A percentile compares a stretch with the other conserved stretches of the same genome.
Conservation (phyloP, 2,888 invertebrate genomes). For the Ophion ventricosus region DNA sequence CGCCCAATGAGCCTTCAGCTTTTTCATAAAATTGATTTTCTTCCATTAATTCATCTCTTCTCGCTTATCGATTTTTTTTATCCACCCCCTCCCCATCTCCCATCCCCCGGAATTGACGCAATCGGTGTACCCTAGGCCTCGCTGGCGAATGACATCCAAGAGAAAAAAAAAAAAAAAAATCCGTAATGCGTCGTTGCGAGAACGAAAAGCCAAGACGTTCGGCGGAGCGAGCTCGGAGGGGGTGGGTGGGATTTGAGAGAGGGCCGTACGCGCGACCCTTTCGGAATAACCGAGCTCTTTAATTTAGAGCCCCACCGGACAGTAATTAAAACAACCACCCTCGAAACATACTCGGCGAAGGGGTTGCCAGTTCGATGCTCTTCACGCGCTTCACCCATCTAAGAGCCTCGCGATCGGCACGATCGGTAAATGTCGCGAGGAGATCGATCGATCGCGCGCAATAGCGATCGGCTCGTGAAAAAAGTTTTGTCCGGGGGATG, state of each 20-base stretch:
- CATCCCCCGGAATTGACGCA: constrained; percentile 14
- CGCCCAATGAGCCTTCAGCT: no score
- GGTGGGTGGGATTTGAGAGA: constrained; percentile 20
- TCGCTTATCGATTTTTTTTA: no score
- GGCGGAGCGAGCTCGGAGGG: constrained; percentile 45
- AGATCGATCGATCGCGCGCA: background rate
- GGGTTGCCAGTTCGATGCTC: constrained; percentile 77
- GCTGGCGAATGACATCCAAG: constrained; percentile 10
- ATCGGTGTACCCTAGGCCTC: constrained; percentile 10
- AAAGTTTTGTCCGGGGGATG: background rate
- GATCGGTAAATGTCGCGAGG: background rate
- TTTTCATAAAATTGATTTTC: no score
- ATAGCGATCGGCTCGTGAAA: background rate
- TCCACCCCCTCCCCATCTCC: constrained; percentile 34
- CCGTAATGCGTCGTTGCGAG: constrained; percentile 52
- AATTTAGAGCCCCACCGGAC: constrained; percentile 82
- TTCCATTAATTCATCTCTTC: no score
- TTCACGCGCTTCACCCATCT: background rate
- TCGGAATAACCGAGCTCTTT: constrained; percentile 82
- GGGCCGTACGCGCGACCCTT: constrained; percentile 72
- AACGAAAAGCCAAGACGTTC: constrained; percentile 58
- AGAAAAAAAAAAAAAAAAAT: background rate
- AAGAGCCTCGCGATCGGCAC: background rate
- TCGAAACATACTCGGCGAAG: constrained; percentile 78
- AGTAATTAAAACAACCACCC: constrained; percentile 83